Evolutionary conservation across 2,888 invertebrate genomes (phyloP).

Genomic region (Eristalinus sepulchralis): DNA sequence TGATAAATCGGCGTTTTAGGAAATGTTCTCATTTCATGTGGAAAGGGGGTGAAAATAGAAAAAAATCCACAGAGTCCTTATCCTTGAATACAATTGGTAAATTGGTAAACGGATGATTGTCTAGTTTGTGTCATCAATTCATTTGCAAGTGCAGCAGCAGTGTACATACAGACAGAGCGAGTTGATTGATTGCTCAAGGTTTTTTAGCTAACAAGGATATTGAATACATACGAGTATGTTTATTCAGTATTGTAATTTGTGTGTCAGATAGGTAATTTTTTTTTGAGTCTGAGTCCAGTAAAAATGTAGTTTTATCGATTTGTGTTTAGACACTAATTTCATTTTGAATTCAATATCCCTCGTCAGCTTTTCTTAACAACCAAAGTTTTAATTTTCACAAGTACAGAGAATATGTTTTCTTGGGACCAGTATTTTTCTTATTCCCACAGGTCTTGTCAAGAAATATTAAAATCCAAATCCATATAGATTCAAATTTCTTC

Average conservation of each 20-base stretch:
- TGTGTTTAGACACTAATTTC: too few species aligned
- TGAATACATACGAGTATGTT: background rate
- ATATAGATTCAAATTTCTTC: background rate
- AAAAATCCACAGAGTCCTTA: conserved; percentile 17
- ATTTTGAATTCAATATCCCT: too few species aligned
- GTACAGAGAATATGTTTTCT: too few species aligned
- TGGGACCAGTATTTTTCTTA: too few species aligned
- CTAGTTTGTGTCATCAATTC: conserved; percentile 66
- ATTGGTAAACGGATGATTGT: conserved; percentile 61
- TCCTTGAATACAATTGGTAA: conserved; percentile 53
- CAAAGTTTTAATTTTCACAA: too few species aligned
- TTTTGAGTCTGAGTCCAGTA: background rate
- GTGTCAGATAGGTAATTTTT: background rate
- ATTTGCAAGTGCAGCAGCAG: conserved; percentile 44
- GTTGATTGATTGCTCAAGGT: conserved; percentile 40
- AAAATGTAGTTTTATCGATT: background rate
- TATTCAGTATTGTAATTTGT: background rate
- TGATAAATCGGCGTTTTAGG: conserved; percentile 62
- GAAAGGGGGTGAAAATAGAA: background rate
- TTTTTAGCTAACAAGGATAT: conserved; percentile 24
- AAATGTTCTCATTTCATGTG: conserved; percentile 1
- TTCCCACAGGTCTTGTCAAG: too few species aligned
- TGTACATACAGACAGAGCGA: background rate
- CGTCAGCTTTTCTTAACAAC: too few species aligned
- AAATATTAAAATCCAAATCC: background rate